Percentiles rank a stretch among this genome's conserved stretches.
Evolutionary conservation across 2,113 vertebrate species (phyloP).

Genomic region (Poecilia latipinna): DNA sequence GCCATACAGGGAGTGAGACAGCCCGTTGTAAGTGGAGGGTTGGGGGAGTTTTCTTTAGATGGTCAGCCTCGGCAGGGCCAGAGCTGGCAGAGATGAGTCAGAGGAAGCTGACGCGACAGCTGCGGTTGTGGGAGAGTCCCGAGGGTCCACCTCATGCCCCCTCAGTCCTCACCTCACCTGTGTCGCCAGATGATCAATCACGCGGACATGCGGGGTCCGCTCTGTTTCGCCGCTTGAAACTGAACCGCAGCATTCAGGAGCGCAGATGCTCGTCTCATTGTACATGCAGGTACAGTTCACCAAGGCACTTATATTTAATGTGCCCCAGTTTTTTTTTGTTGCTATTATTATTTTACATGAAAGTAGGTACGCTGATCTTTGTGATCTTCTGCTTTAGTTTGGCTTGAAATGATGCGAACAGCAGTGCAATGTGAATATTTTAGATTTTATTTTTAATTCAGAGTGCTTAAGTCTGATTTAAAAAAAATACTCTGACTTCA

Average conservation of each 20-base stretch:
- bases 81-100: conserved; percentile 73
- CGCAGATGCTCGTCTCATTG: conserved; percentile 56
- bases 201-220: conserved; percentile 54
- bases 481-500: conserved; percentile 43
- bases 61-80: conserved; percentile 44
- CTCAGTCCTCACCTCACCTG: conserved; percentile 53
- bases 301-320: neutral
- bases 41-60: conserved; percentile 48
- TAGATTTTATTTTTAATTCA: conserved; percentile 25
- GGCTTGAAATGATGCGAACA: neutral
- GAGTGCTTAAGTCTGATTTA: conserved; percentile 34
- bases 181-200: conserved; percentile 55
- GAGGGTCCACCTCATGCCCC: conserved; percentile 54
- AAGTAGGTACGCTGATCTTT: neutral
- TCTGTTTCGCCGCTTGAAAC: conserved; percentile 70
- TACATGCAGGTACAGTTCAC: conserved; percentile 57
- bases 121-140: conserved; percentile 65
- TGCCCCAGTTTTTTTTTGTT: neutral
- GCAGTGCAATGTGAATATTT: conserved; percentile 10
- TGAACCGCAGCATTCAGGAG: conserved; percentile 75
- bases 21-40: conserved; percentile 56
- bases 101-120: conserved; percentile 70
- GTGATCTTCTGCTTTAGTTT: neutral
- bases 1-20: conserved; percentile 39
- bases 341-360: neutral